phyloP scores from a whole-genome alignment of 1,140 invertebrate species.

The Hylyphantes graminicola region DNA sequence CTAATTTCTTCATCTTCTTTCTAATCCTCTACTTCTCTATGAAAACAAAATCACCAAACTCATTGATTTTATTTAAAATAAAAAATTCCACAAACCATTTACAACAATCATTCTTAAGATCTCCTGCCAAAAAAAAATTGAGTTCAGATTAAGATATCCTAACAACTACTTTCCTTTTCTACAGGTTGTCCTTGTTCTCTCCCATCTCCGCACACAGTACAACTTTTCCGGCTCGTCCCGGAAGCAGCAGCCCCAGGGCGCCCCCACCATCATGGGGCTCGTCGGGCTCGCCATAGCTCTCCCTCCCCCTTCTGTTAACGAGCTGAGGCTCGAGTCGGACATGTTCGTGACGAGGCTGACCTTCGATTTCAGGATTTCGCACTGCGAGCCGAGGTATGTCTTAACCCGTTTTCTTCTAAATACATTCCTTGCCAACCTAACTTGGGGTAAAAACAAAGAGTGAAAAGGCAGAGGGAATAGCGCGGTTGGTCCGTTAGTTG shows the following conservation, averaged over 20 bases:
- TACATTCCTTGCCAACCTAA: too few species aligned
- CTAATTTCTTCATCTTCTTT: too few species aligned
- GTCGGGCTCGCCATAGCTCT: conserved; percentile 93
- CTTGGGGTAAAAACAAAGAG: too few species aligned
- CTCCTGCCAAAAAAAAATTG: too few species aligned
- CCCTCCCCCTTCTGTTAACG: conserved; percentile 94
- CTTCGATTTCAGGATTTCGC: conserved; percentile 95
- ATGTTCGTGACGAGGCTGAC: conserved; percentile 97
- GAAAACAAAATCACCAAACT: too few species aligned
- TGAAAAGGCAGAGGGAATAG: too few species aligned
- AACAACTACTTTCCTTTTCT: background rate
- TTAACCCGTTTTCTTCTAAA: too few species aligned
- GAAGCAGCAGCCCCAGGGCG: conserved; percentile 12
- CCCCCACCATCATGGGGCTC: conserved; percentile 78
- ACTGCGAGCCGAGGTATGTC: conserved; percentile 91
- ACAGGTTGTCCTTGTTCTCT: conserved; percentile 92
- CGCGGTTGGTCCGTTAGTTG: too few species aligned
- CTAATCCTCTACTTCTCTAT: background rate
- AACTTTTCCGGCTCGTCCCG: conserved; percentile 76
- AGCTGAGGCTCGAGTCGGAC: conserved; percentile 93
- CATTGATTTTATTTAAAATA: background rate
- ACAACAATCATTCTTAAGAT: too few species aligned
- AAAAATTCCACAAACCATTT: too few species aligned
- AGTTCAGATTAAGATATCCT: background rate
- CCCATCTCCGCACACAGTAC: conserved; percentile 89